Evolutionary conservation across 2,888 invertebrate species (phyloP).

Genomic region (Ethmia dodecea): DNA sequence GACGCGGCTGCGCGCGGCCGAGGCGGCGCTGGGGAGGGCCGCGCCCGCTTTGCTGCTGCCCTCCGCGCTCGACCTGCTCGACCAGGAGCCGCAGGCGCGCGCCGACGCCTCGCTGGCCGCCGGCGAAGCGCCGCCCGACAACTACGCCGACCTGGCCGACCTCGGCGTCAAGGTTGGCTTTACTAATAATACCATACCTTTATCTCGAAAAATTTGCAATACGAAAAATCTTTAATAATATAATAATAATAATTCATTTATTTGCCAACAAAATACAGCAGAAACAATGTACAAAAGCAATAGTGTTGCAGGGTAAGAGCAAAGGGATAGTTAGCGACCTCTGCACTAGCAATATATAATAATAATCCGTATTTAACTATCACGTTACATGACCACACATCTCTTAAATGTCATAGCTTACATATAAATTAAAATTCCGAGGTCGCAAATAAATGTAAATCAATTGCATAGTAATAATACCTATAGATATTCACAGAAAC

Average conservation of each 20-base stretch:
- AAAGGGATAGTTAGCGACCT: too few relatives aligned
- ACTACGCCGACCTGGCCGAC: slow-evolving; percentile 76
- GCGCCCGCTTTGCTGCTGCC: slow-evolving; percentile 82
- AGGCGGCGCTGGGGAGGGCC: slow-evolving; percentile 80
- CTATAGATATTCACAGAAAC: too few relatives aligned
- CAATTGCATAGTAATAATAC: too few relatives aligned
- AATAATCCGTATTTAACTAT: too few relatives aligned
- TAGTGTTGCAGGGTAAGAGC: too few relatives aligned
- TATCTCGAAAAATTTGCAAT: not conserved
- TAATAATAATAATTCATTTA: too few relatives aligned
- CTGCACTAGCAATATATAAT: not conserved
- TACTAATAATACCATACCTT: not conserved
- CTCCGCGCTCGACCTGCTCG: slow-evolving; percentile 78
- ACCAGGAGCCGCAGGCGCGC: slow-evolving; percentile 84
- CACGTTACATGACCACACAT: too few relatives aligned
- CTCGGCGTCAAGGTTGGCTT: slow-evolving; percentile 81
- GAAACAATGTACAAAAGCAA: too few relatives aligned
- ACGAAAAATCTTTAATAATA: not conserved
- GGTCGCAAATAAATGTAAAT: too few relatives aligned
- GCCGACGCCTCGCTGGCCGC: slow-evolving; percentile 74
- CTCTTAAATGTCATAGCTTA: too few relatives aligned
- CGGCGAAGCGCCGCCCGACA: slow-evolving; percentile 49
- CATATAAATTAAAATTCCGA: too few relatives aligned
- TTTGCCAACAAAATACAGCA: too few relatives aligned
- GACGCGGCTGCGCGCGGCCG: slow-evolving; percentile 84